Percentiles rank a stretch among this genome's conserved stretches.
These are phyloP conservation scores for Epicauta chinensis DNA, from an alignment of 1,140 invertebrate genomes.

Conservation along the genomic window DNA sequence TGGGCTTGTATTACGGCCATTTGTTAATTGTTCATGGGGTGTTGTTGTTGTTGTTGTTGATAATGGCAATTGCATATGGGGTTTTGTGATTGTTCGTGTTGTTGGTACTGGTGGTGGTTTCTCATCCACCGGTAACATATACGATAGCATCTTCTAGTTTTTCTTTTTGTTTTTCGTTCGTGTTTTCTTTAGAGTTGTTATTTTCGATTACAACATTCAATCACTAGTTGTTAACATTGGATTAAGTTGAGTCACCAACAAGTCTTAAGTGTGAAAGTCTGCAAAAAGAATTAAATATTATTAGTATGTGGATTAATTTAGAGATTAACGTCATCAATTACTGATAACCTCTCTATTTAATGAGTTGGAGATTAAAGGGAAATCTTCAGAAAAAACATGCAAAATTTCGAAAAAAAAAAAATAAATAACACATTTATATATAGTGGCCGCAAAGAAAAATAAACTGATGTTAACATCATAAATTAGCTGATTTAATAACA, in stretches of 20 bases:
- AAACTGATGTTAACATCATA: no score
- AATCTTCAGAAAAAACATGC: neutral
- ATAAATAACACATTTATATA: no score
- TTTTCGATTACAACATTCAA: no score
- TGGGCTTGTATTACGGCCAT: constrained; percentile 25
- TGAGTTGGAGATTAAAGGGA: neutral
- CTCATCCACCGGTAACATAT: constrained; percentile 58
- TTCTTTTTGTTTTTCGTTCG: no score
- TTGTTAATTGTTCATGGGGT: constrained; percentile 21
- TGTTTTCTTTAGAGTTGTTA: no score
- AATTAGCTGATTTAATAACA: no score
- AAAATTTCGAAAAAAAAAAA: no score
- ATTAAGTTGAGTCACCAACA: neutral
- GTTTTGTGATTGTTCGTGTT: no score
- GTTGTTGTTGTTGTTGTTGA: constrained; percentile 5
- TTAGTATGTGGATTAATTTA: neutral
- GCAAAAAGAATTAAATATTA: neutral
- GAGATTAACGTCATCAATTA: neutral
- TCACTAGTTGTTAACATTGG: neutral
- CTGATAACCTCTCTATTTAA: neutral
- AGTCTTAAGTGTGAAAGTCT: neutral
- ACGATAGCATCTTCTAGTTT: constrained; percentile 54
- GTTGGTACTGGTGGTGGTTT: constrained; percentile 51
- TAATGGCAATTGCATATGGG: constrained; percentile 44
- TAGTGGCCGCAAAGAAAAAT: no score